Evolutionary conservation across 2,797 vertebrate species (phyloP), one percentile per base, ranked within the genome.

Genomic region (Echeneis naucrates): DNA sequence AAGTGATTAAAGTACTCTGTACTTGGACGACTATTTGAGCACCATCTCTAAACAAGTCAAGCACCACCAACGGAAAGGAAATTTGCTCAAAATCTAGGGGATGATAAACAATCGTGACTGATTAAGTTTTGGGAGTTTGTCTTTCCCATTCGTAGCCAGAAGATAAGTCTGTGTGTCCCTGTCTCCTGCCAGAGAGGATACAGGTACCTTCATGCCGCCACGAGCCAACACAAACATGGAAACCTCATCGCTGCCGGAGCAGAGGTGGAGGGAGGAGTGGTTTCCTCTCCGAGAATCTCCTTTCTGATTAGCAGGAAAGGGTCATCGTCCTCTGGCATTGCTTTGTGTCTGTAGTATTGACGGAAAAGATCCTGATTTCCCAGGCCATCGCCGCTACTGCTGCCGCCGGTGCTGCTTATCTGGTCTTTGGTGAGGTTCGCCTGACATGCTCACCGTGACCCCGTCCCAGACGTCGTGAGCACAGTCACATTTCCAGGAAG

Each of bases 211-310:
- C 78, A 78, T 57, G 33, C 67, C 52, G 64, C 71, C 68, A 47
- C 19, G 2, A 68, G 87, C 92, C 92, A 90, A 89, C 68, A 87
- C 84, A 92, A 94, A 94, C 85, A 93, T 89, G 84, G 81, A 85
- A 86, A 87, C 84, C 19, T 86, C 89, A 90, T 91, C 85, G 54
- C 59, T 60, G 77, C 32, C 66, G 23, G 82, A 81, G 68, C 85
- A 85, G 83, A 83, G 83, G 78, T 83, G 68, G 52, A 72, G 83
- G 89, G 89, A 81, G 90, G 83, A 79, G 80, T 72, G 72, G 84
- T 81, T 92, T 92, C 92, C 89, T 89, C 74, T 80, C 40, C 10
- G 30, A 16, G n/a, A 80, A 73, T 69, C 77, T 82, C 76, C 50
- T 64, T 64, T 83, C 79, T 90, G 88, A 91, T 92, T 90, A 88